A percentile compares a stretch with the other conserved stretches of the same genome.
Evolutionary conservation across 1,140 invertebrate genomes (phyloP).

Genomic region (Magallana ariakensis): DNA sequence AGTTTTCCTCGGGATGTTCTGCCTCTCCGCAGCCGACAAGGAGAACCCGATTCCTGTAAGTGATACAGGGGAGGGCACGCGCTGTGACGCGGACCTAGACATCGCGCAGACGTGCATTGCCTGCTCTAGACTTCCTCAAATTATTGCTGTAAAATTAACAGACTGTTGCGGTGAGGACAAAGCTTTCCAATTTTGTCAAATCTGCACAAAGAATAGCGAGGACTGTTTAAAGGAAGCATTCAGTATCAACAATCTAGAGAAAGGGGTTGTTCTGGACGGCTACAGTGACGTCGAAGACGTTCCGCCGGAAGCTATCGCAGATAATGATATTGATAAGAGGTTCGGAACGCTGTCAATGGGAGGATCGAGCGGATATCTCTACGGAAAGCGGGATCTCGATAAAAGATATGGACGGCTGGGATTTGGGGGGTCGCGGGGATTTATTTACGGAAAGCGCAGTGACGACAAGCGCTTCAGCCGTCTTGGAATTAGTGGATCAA

Average conservation of each 20-base stretch:
- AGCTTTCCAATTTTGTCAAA: slow-evolving; percentile 51
- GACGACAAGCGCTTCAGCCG: slow-evolving; percentile 45
- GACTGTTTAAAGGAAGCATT: slow-evolving; percentile 46
- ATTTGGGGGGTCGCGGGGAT: slow-evolving; percentile 32
- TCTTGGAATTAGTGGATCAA: slow-evolving; percentile 46
- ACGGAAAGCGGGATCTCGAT: slow-evolving; percentile 45
- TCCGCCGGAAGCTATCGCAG: background rate
- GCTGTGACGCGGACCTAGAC: slow-evolving; percentile 52
- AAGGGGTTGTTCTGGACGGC: background rate
- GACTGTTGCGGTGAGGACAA: slow-evolving; percentile 55
- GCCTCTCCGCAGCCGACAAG: slow-evolving; percentile 36
- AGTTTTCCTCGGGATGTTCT: slow-evolving; percentile 23
- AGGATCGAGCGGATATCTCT: slow-evolving; percentile 11
- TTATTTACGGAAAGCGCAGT: slow-evolving; percentile 40
- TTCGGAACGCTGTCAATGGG: slow-evolving; percentile 39
- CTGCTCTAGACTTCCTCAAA: slow-evolving; percentile 50
- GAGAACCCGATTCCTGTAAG: slow-evolving; percentile 51
- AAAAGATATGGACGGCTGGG: slow-evolving; percentile 26
- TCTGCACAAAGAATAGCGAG: slow-evolving; percentile 49
- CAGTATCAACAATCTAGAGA: slow-evolving; percentile 40
- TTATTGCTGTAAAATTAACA: slow-evolving; percentile 51
- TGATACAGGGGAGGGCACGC: slow-evolving; percentile 51
- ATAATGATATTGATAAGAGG: slow-evolving; percentile 40
- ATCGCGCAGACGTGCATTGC: slow-evolving; percentile 46
- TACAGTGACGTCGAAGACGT: background rate